A percentile compares a stretch with the other conserved stretches of the same genome.
Conservation (phyloP, 2,797 vertebrate species). For the Antennarius maculatus region DNA sequence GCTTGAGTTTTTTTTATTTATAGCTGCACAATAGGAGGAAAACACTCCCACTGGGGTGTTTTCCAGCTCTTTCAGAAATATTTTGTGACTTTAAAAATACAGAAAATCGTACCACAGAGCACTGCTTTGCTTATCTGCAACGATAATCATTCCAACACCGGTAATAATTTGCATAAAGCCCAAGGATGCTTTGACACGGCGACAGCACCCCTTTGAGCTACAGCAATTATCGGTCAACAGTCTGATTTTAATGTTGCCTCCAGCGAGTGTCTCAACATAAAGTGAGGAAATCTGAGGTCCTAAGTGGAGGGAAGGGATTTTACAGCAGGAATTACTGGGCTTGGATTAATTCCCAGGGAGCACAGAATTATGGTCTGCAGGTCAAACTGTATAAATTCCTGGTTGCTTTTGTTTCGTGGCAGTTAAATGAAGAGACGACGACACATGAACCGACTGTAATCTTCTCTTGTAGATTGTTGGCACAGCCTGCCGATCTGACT, state of each 20-base stretch:
- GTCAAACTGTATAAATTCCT: not conserved
- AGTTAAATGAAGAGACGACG: not conserved
- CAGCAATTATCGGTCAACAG: not conserved
- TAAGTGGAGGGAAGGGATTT: not conserved
- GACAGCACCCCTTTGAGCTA: no score
- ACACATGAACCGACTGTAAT: not conserved
- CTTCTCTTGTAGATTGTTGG: not conserved
- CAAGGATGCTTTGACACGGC: no score
- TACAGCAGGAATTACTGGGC: not conserved
- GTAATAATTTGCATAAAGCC: no score
- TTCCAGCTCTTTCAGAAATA: no score
- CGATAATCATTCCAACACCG: no score
- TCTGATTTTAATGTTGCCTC: not conserved
- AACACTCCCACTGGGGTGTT: no score
- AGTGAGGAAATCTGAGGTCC: not conserved
- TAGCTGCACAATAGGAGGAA: no score
- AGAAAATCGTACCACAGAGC: no score
- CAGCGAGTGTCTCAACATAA: not conserved
- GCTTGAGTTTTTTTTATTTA: no score
- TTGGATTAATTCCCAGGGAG: not conserved
- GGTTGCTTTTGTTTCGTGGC: not conserved
- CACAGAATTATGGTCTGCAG: not conserved
- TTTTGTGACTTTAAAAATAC: no score
- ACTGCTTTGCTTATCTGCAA: no score
- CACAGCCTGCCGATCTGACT: constrained; percentile 1